Conservation (phyloP, 2,113 vertebrate species). For the Drymodes brunneopygia region DNA sequence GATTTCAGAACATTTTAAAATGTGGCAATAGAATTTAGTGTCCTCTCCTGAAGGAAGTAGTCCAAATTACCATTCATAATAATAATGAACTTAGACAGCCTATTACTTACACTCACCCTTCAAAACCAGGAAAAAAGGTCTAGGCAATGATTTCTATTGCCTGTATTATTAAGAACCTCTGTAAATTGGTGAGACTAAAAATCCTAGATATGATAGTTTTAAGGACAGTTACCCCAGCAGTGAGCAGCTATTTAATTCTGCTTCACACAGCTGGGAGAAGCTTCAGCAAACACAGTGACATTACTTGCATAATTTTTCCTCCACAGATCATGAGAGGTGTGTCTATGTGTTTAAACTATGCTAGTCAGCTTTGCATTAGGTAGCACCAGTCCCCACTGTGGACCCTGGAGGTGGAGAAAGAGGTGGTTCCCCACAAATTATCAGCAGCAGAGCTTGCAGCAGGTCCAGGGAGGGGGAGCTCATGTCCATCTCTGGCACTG, state of each 20-base stretch:
- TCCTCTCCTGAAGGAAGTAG: not conserved
- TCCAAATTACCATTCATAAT: not conserved
- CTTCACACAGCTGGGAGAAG: not conserved
- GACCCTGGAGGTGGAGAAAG: not conserved
- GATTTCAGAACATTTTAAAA: not conserved
- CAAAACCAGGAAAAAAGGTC: not conserved
- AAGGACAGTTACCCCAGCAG: not conserved
- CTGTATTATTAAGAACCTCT: not conserved
- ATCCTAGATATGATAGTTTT: not conserved
- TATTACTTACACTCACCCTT: not conserved
- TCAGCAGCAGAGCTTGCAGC: not conserved
- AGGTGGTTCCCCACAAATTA: accelerated
- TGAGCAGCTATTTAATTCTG: not conserved
- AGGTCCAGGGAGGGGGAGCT: accelerated
- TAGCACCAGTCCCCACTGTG: accelerated
- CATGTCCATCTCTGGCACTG: not conserved
- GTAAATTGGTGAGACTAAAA: not conserved
- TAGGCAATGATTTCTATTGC: not conserved
- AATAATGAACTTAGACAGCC: not conserved
- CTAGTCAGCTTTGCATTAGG: not conserved
- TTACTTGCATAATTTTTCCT: not conserved
- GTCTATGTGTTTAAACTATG: not conserved
- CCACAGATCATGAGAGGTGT: not conserved
- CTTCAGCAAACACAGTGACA: not conserved
- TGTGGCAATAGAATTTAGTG: not conserved